A percentile compares a stretch with the other conserved stretches of the same genome.
These are phyloP conservation scores for Arctocebus calabarensis DNA, from an alignment of 2,797 vertebrate species.

Conservation along the genomic window DNA sequence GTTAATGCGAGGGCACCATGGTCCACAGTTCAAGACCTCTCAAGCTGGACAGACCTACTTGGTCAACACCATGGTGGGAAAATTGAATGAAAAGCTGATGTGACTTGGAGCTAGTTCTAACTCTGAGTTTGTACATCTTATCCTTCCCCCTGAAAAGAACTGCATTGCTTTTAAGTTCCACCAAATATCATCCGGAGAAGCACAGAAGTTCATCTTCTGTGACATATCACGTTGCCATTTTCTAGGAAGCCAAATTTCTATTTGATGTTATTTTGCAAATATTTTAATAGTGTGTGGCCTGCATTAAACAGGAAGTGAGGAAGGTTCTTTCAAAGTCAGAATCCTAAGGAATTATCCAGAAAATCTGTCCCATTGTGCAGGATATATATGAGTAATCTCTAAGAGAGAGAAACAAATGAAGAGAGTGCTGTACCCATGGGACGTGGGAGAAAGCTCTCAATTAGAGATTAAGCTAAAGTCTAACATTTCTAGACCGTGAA, in stretches of 20 bases:
- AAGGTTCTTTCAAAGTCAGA: neutral
- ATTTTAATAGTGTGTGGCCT: neutral
- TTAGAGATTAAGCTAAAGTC: slow-evolving; percentile 42
- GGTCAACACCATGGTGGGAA: neutral
- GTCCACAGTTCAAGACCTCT: neutral
- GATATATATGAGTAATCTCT: slow-evolving; percentile 25
- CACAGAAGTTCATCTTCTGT: neutral
- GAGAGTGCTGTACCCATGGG: neutral
- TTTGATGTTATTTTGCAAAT: neutral
- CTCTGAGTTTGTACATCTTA: neutral
- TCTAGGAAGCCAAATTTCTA: slow-evolving; percentile 20
- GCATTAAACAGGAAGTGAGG: neutral
- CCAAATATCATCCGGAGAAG: neutral
- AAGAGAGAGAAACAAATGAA: slow-evolving; percentile 2
- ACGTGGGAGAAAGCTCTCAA: slow-evolving; percentile 16
- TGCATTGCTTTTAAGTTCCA: neutral
- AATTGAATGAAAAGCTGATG: neutral
- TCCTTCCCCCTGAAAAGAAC: slow-evolving; percentile 1
- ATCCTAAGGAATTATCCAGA: slow-evolving; percentile 16
- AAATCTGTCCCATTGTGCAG: slow-evolving; percentile 27
- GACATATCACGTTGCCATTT: slow-evolving; percentile 1
- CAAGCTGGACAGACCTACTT: neutral
- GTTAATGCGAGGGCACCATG: neutral
- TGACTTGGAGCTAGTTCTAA: neutral
- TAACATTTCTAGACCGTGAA: neutral